Evolutionary conservation across 2,113 vertebrate species (phyloP), one percentile per base, ranked within the genome.

Genomic region (Gavialis gangeticus): DNA sequence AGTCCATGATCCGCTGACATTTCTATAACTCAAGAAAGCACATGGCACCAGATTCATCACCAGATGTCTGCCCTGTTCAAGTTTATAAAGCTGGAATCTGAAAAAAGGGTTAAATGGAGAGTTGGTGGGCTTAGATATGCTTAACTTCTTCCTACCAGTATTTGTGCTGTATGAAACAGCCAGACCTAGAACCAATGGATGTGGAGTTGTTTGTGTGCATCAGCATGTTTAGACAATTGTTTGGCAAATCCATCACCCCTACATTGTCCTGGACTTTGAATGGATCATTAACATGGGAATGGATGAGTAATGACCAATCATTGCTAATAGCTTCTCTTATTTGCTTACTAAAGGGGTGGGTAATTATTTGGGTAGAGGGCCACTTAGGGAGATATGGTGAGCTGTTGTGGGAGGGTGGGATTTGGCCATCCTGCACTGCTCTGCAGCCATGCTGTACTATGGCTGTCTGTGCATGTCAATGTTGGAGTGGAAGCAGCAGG

Each of bases 211-310:
- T 78, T 96, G 91, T 96, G 19, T 71, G 82, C 87, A 75, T 88
- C 92, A 96, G 90, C 90, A 93, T 95, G 95, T 95, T 95, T 96
- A 96, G 96, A 96, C 96, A 95, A 89, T 94, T 95, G 93, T 97
- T 95, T 97, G 90, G 11, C 67, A 96, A 95, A 87, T 59, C 66
- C 90, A 92, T 94, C 85, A 84, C 21, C 66, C 87, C 88, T 93
- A 91, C 88, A 92, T 95, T 97, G 80, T 95, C 90, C 87, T 78
- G 86, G 96, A 78, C 83, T 94, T 94, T 87, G 85, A 96, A 89
- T 87, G 91, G 91, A 93, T 94, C 91, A 97, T 46, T 46, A 46
- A 46, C 46, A 94, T 92, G 30, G 46, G 71, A 71, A 94, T 91
- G 92, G 95, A 73, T 79, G 79, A 2, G 87, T 63, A 88, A 27